Conservation (phyloP, 1,140 invertebrate species). For the Drosophila grimshawi region DNA sequence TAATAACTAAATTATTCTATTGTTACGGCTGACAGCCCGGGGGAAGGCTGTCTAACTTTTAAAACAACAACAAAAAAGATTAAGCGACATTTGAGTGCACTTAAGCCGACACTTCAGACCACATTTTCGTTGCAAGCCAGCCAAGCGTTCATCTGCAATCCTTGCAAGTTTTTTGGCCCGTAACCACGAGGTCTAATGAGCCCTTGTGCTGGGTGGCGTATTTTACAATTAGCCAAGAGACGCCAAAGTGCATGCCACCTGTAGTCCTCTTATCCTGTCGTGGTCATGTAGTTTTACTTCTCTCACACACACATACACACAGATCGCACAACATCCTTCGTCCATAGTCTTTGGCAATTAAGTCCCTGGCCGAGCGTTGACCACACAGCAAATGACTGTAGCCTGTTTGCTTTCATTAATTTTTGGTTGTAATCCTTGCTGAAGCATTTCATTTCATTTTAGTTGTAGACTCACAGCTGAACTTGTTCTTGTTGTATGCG, state of each 20-base stretch:
- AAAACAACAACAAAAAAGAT: slow-evolving; percentile 9
- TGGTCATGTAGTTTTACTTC: background rate
- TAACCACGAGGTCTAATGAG: slow-evolving; percentile 52
- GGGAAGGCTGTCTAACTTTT: background rate
- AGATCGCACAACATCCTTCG: slow-evolving; percentile 37
- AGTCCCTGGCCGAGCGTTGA: slow-evolving; percentile 78
- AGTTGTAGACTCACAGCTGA: slow-evolving; percentile 57
- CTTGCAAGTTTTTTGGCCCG: slow-evolving; percentile 41
- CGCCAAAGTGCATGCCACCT: slow-evolving; percentile 49
- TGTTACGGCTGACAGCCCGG: slow-evolving; percentile 5
- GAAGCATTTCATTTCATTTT: slow-evolving; percentile 83
- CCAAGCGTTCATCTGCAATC: slow-evolving; percentile 14
- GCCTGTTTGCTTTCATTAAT: slow-evolving; percentile 84
- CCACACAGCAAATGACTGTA: slow-evolving; percentile 82
- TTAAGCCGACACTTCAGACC: slow-evolving; percentile 18
- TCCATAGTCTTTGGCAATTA: slow-evolving; percentile 79
- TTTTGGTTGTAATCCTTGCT: slow-evolving; percentile 84
- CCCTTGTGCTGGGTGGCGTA: slow-evolving; percentile 27
- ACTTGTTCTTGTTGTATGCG: slow-evolving; percentile 24
- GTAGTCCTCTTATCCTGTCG: slow-evolving; percentile 25
- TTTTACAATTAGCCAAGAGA: slow-evolving; percentile 57
- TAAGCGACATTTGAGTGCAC: slow-evolving; percentile 36
- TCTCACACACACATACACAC: slow-evolving; percentile 17
- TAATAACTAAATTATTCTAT: slow-evolving; percentile 2
- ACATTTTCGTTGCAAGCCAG: slow-evolving; percentile 20